Evolutionary conservation across 2,797 vertebrate species (phyloP), one percentile per base, ranked within the genome.

Genomic region (Harpagifer antarcticus): DNA sequence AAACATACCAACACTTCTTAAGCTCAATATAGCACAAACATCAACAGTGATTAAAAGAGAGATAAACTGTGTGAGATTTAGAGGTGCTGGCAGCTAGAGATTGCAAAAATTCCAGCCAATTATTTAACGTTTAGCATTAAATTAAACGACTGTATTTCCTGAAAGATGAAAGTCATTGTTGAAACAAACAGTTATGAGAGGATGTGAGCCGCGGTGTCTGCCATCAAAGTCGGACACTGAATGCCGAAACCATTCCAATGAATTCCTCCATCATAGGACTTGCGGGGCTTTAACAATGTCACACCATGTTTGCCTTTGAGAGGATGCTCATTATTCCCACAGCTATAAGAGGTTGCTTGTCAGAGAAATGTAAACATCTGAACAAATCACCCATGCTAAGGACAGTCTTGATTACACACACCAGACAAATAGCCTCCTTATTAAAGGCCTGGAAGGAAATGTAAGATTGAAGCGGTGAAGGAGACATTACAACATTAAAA

Each of bases 401-500:
- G 33, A 37, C 33, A 50, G 23, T 54, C 33, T 19, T 40, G 40
- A 12, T n/a, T 54, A 17, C 4, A 47, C 53, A n/a, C 19, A 33
- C 54, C 13, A 55, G 47, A 77, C 31, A 53, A 70, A 53, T 43
- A n/a, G 17, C 13, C 19, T 16, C 23, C 20, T 62, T 55, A 71
- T 54, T 63, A 68, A 55, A 60, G 56, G n/a, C 37, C 10, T 56
- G 52, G 47, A 71, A 66, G 44, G 54, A 54, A 31, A 60, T 65
- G 61, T 58, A 49, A 60, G 57, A 68, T 14, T 40, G 60, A 72
- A 54, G 56, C 16, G 31, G 31, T 50, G 42, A 78, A 75, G 58
- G 58, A 68, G 31, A 47, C 56, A 8, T 67, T 47, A 71, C 54
- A 55, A 67, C n/a, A 52, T 50, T 27, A 74, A 43, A 44, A 0